Base-by-base conservation (phyloP, 2,888 invertebrate genomes). In the Chelonus formosanus region DNA sequence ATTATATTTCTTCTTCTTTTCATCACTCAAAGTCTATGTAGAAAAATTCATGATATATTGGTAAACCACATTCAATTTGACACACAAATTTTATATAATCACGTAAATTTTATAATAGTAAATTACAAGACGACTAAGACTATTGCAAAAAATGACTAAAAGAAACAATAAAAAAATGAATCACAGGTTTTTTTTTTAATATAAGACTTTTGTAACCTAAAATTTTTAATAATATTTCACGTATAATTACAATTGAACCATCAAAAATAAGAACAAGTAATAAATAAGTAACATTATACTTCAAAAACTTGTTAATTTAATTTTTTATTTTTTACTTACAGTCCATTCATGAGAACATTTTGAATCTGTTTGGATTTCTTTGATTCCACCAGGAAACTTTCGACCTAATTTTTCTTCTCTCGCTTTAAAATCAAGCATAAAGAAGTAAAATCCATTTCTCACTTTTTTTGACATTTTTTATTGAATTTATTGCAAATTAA, bases 371-470 rank as follows among this genome's bases (percentile, higher is more conserved):
- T 79, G 75, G 4, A 82, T 79, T 58, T 81, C 80, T n/a, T 63
- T 67, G 8, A 80, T 67, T 3, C 75, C 78, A 20, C 70, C 71
- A 0, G 74, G 73, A 70, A 78, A 81, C 20, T 5, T 58, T 5
- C 68, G 48, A 1, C 84, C 82, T 3, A 69, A 64, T 8, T 65
- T 70, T 65, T 81, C 79, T 59, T 76, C 72, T 1, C 62, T 48
- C 5, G 52, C 52, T 67, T 75, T 79, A 68, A 77, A 80, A 7
- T 84, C 83, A 5, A 70, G 20, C 81, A 85, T 84, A 59, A 83
- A 85, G 64, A 73, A 81, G 62, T 70, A 82, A 68, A 80, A 85
- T 0, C 80, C 80, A 71, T 83, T 84, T 60, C 57, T 71, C 1
- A 68, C 57, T 64, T 78, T 76, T 45, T 76, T 74, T 62, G 78